Evolutionary conservation across 1,140 invertebrate genomes (phyloP).

Genomic region (Cotesia typhae): DNA sequence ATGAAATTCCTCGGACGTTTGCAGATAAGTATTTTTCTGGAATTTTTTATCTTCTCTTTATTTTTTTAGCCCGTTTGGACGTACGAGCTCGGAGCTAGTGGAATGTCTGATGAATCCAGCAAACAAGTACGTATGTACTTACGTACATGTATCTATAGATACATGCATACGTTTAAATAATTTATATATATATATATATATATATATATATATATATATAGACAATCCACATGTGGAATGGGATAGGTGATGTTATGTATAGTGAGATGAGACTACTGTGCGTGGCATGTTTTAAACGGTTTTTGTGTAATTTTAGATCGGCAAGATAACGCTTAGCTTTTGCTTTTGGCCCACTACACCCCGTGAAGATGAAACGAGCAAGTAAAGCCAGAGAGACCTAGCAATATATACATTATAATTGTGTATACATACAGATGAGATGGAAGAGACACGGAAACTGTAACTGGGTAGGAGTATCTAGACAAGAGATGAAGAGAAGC

Average conservation of each 20-base stretch:
- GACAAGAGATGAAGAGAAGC: constrained; percentile 10
- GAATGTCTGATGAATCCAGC: constrained; percentile 37
- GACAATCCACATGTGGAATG: neutral
- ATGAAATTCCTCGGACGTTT: constrained; percentile 33
- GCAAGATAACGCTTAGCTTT: constrained; percentile 31
- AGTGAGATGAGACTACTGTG: constrained; percentile 21
- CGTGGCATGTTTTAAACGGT: constrained; percentile 28
- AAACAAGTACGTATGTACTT: constrained; percentile 11
- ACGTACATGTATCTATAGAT: constrained; percentile 3
- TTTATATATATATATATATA: neutral
- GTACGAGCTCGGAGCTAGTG: constrained; percentile 6
- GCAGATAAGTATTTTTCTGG: constrained; percentile 13
- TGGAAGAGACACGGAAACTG: constrained; percentile 24
- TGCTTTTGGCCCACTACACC: constrained; percentile 18
- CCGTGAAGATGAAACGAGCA: constrained; percentile 10
- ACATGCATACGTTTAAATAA: no score
- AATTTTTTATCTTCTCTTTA: neutral
- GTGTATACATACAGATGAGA: constrained; percentile 23
- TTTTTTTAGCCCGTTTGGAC: constrained; percentile 19
- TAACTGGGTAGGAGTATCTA: constrained; percentile 8
- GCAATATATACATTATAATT: constrained; percentile 24
- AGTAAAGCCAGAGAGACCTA: constrained; percentile 1
- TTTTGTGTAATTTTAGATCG: constrained; percentile 39
- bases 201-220: neutral
- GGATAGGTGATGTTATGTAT: no score